A percentile compares a stretch with the other conserved stretches of the same genome.
phyloP scores from a whole-genome alignment of 2,113 vertebrate genomes.

The Peromyscus polionotus region DNA sequence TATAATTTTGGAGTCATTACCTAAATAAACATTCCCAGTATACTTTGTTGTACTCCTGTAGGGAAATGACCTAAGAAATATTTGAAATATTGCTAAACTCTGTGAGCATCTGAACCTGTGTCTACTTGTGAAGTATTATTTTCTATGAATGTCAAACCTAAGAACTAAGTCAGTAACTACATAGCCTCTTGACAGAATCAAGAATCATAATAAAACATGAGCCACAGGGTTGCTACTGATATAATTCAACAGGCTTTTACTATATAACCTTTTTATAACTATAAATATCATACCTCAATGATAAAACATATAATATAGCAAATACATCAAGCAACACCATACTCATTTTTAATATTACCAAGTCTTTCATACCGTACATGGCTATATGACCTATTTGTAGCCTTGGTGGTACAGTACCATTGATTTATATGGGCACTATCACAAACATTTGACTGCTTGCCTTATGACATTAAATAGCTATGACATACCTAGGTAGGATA shows the following conservation, averaged over 20 bases:
- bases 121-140: conserved; percentile 8
- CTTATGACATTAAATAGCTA: neutral
- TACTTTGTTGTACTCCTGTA: neutral
- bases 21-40: neutral
- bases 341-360: neutral
- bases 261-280: neutral
- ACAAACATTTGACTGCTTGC: neutral
- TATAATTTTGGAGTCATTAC: conserved; percentile 20
- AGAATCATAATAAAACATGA: neutral
- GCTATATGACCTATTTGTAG: neutral
- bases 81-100: neutral
- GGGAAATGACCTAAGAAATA: neutral
- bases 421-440: neutral
- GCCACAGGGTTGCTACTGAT: neutral
- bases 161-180: too few species aligned
- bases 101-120: neutral
- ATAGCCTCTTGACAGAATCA: neutral
- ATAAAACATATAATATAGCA: neutral
- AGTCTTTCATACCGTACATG: neutral
- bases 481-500: neutral
- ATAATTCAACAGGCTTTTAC: neutral
- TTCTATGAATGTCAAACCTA: neutral
- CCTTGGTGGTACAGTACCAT: neutral
- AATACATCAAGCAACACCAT: neutral
- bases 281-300: neutral